Evolutionary conservation across 1,140 invertebrate genomes (phyloP).

Genomic region (Caerostris extrusa): DNA sequence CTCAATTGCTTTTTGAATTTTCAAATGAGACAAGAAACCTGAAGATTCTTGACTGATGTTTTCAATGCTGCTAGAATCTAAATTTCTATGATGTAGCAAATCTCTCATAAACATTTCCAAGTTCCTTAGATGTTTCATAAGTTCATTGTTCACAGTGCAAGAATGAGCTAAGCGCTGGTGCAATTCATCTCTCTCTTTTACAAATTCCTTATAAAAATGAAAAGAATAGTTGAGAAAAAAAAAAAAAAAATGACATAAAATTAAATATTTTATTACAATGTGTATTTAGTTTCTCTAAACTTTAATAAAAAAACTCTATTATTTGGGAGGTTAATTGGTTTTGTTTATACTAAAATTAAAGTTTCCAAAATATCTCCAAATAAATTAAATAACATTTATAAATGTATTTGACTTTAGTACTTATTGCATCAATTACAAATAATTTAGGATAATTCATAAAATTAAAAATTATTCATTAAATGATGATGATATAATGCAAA

Average conservation of each 20-base stretch:
- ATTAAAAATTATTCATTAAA: no score
- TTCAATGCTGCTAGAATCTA: conserved; percentile 49
- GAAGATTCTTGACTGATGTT: conserved; percentile 54
- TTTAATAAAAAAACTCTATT: no score
- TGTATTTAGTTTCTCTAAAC: no score
- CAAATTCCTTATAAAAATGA: conserved; percentile 24
- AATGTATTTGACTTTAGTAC: no score
- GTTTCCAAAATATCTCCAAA: no score
- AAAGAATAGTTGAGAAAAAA: neutral
- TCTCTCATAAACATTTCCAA: conserved; percentile 67
- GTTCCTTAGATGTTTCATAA: conserved; percentile 56
- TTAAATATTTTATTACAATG: no score
- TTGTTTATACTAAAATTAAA: no score
- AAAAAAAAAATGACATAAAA: neutral
- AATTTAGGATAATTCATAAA: no score
- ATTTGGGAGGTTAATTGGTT: no score
- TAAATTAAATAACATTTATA: no score
- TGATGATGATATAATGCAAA: no score
- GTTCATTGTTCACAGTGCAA: conserved; percentile 55
- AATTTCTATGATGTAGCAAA: conserved; percentile 54
- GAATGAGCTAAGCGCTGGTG: conserved; percentile 30
- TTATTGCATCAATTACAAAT: no score
- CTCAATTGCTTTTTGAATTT: conserved; percentile 47
- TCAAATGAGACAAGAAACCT: conserved; percentile 21
- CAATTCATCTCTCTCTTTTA: conserved; percentile 30